A percentile compares a stretch with the other conserved stretches of the same genome.
These are phyloP conservation scores for Macropodus opercularis DNA, from an alignment of 2,797 vertebrate genomes.

Conservation along the genomic window DNA sequence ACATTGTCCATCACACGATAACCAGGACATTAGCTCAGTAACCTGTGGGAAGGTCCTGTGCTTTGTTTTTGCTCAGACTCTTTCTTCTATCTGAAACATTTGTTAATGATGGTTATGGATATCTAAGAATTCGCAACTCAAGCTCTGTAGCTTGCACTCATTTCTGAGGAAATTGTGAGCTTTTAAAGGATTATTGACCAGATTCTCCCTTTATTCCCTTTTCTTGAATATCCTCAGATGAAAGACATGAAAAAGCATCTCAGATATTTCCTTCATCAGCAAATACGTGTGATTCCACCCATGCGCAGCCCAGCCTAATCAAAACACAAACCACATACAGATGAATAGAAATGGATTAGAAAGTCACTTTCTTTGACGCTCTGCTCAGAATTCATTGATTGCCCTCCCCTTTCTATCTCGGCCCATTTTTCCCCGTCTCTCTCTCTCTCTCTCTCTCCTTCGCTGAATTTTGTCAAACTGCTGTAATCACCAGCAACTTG, in stretches of 20 bases:
- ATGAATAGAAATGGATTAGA: slow-evolving; percentile 59
- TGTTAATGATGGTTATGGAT: not conserved
- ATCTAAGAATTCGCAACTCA: no score
- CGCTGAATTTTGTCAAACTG: slow-evolving; percentile 61
- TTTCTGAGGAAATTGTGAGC: slow-evolving; percentile 21
- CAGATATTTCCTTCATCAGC: slow-evolving; percentile 47
- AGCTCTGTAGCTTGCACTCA: slow-evolving; percentile 21
- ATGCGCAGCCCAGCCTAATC: slow-evolving; percentile 39
- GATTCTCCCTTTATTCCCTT: slow-evolving; percentile 10
- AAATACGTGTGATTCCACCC: slow-evolving; percentile 56
- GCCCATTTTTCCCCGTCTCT: slow-evolving; percentile 18
- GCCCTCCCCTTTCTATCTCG: slow-evolving; percentile 43
- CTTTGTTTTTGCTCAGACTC: no score
- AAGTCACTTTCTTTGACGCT: slow-evolving; percentile 54
- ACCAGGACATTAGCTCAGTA: no score
- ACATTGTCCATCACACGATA: no score
- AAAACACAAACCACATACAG: slow-evolving; percentile 53
- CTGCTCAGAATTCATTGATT: slow-evolving; percentile 69
- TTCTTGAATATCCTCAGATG: slow-evolving; percentile 25
- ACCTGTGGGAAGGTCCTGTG: no score
- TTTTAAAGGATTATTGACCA: slow-evolving; percentile 47
- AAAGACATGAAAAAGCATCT: slow-evolving; percentile 32
- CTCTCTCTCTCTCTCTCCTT: slow-evolving; percentile 21
- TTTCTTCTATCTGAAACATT: no score
- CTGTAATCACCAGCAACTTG: slow-evolving; percentile 70